Evolutionary conservation across 2,113 vertebrate genomes (phyloP).

Genomic region (Aplodontia rufa): DNA sequence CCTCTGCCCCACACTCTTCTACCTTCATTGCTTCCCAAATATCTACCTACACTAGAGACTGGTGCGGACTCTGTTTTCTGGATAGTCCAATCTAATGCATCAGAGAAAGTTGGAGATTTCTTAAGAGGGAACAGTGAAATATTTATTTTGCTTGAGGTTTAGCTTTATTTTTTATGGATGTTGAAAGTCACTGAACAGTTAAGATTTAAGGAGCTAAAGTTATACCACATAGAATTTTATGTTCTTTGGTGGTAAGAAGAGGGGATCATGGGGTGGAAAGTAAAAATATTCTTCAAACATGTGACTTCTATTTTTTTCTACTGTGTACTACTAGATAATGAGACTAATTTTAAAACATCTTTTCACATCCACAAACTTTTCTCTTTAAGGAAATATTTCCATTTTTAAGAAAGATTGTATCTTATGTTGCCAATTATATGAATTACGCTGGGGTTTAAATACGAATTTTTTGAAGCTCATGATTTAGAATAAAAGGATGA

Average conservation of each 20-base stretch:
- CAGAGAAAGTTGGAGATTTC: not conserved
- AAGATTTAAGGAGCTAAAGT: not conserved
- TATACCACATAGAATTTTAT: not conserved
- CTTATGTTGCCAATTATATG: not conserved
- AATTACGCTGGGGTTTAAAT: not conserved
- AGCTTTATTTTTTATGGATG: not conserved
- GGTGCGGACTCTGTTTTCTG: not conserved
- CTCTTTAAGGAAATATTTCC: not conserved
- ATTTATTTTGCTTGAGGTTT: not conserved
- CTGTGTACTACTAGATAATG: not conserved
- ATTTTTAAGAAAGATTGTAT: not conserved
- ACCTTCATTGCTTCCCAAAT: not conserved
- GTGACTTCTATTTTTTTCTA: not conserved
- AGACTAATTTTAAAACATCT: not conserved
- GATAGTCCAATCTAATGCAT: not conserved
- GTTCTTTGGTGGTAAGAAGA: not conserved
- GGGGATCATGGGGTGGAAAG: not conserved
- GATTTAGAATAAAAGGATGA: constrained; percentile 24
- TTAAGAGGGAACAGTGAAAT: not conserved
- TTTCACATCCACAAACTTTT: not conserved
- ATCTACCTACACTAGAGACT: not conserved
- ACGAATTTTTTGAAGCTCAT: not conserved
- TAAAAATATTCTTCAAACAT: not conserved
- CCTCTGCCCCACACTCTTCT: not conserved
- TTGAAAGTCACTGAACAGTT: not conserved